A percentile compares a stretch with the other conserved stretches of the same genome.
phyloP scores from a whole-genome alignment of 2,113 vertebrate species.

The Megatriorchis doriae region DNA sequence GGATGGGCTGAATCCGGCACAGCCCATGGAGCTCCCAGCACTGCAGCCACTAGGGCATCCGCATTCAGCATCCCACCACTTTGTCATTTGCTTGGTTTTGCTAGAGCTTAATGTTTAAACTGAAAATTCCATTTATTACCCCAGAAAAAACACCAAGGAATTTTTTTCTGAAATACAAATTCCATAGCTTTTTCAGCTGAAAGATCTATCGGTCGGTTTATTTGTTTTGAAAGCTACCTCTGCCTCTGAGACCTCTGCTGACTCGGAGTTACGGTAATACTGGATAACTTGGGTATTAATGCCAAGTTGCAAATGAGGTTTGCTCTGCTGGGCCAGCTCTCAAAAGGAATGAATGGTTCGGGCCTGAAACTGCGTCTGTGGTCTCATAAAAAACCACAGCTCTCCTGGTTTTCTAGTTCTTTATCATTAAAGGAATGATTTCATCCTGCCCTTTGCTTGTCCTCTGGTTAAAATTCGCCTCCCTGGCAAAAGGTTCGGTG shows the following conservation, averaged over 20 bases:
- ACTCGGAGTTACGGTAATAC: background rate
- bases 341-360: background rate
- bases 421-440: background rate
- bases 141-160: background rate
- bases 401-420: background rate
- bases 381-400: background rate
- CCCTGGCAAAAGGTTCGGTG: background rate
- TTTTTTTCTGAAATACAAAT: background rate
- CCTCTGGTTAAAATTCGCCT: background rate
- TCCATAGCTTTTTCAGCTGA: background rate
- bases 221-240: background rate
- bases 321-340: background rate
- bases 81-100: background rate
- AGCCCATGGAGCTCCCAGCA: rapidly evolving
- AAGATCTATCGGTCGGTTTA: background rate
- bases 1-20: background rate
- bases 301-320: conserved; percentile 20
- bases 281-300: background rate
- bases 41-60: background rate
- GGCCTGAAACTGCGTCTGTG: background rate
- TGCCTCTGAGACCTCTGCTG: conserved; percentile 12
- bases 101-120: background rate
- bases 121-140: background rate
- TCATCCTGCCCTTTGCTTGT: background rate
- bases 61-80: background rate